phyloP scores from a whole-genome alignment of 2,888 invertebrate genomes.

The Drosophila anomelani region DNA sequence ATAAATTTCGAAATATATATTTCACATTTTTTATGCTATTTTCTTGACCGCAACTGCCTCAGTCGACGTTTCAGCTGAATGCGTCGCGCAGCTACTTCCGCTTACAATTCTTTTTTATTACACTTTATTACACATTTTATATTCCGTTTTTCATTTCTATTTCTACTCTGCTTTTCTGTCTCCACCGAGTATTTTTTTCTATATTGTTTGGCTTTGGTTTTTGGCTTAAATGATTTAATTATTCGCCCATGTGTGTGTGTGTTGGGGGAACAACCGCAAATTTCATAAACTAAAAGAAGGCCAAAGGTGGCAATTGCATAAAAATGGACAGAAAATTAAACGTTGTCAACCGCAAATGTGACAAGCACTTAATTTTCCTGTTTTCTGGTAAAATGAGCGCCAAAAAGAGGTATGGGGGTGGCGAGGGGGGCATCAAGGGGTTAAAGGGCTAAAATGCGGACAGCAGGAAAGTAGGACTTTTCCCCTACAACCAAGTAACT shows the following conservation, averaged over 20 bases:
- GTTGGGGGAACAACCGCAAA: constrained; percentile 7
- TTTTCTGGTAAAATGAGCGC: constrained; percentile 64
- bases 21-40: constrained; percentile 11
- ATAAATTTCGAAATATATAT: too few relatives aligned
- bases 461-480: neutral
- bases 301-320: constrained; percentile 41
- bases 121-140: constrained; percentile 72
- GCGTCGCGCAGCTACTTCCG: constrained; percentile 75
- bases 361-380: constrained; percentile 76
- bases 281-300: constrained; percentile 8
- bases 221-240: constrained; percentile 76
- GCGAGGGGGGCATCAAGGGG: neutral
- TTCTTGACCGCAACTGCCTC: constrained; percentile 40
- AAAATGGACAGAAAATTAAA: constrained; percentile 75
- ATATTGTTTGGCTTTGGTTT: constrained; percentile 25
- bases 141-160: constrained; percentile 64
- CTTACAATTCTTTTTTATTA: constrained; percentile 66
- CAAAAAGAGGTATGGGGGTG: constrained; percentile 38
- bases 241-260: constrained; percentile 37
- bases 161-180: constrained; percentile 30
- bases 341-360: constrained; percentile 80
- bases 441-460: constrained; percentile 2
- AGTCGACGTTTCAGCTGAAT: constrained; percentile 75
- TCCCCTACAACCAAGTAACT: neutral
- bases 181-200: constrained; percentile 11